Evolutionary conservation across 2,113 vertebrate species (phyloP).

Genomic region (Centropus unirufus): DNA sequence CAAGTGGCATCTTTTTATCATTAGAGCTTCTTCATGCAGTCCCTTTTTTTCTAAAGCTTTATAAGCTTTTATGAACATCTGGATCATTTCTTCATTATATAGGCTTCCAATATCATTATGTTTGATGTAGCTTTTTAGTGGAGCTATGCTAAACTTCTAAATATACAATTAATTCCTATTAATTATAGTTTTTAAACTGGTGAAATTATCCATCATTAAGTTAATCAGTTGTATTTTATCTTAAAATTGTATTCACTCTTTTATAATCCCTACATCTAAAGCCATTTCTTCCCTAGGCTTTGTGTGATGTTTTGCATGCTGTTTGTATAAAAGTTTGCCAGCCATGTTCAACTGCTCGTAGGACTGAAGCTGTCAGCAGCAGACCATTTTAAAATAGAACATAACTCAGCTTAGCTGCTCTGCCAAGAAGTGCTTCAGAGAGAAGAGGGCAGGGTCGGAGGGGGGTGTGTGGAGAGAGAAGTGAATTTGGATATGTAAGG

Average conservation of each 20-base stretch:
- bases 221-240: constrained; percentile 77
- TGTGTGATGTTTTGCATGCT: constrained; percentile 36
- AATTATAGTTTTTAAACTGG: constrained; percentile 79
- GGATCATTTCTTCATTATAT: constrained; percentile 74
- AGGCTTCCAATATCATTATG: constrained; percentile 54
- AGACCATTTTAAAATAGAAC: constrained; percentile 45
- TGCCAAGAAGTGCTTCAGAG: constrained; percentile 29
- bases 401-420: constrained; percentile 12
- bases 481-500: not conserved
- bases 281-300: constrained; percentile 21
- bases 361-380: not conserved
- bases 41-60: constrained; percentile 57
- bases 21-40: constrained; percentile 62
- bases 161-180: constrained; percentile 79
- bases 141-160: constrained; percentile 67
- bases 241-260: constrained; percentile 72
- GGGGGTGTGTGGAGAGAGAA: too few relatives aligned
- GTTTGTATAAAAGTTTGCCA: constrained; percentile 45
- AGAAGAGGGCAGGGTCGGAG: not conserved
- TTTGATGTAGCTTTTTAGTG: constrained; percentile 53
- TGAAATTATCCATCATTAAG: constrained; percentile 79
- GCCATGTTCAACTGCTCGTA: constrained; percentile 24
- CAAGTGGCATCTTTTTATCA: constrained; percentile 78
- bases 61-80: constrained; percentile 73
- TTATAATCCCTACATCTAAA: constrained; percentile 69